These are phyloP conservation scores for Synodontis membranacea DNA, from an alignment of 2,113 vertebrate species.

Conservation along the genomic window DNA sequence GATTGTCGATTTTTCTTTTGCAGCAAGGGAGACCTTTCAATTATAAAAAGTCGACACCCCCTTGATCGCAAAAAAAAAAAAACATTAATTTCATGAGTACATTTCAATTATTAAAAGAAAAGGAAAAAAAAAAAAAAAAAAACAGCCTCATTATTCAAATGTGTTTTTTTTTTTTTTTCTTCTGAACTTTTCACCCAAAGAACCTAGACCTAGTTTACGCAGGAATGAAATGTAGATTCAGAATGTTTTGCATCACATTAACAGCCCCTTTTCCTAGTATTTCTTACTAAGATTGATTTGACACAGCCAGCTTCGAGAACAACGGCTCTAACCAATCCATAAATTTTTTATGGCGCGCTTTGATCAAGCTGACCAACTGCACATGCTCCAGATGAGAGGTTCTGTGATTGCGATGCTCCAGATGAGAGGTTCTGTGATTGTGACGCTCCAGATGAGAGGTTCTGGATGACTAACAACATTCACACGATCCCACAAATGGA, in stretches of 20 bases:
- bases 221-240: background rate
- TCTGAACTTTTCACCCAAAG: background rate
- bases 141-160: background rate
- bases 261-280: background rate
- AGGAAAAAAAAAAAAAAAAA: background rate
- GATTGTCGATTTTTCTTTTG: background rate
- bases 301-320: background rate
- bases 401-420: background rate
- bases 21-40: background rate
- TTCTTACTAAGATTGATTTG: background rate
- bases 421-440: constrained; percentile 21
- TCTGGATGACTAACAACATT: background rate
- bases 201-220: background rate
- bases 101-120: background rate
- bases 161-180: background rate
- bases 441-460: constrained; percentile 11
- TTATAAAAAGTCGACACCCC: background rate
- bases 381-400: constrained; percentile 23
- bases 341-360: constrained; percentile 9
- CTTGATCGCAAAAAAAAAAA: background rate
- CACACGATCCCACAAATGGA: constrained; percentile 17
- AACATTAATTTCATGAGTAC: background rate
- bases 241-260: background rate
- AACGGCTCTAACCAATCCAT: background rate
- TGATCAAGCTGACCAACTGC: constrained; percentile 17